Conservation (phyloP, 1,140 invertebrate species). For the Caerostris extrusa region DNA sequence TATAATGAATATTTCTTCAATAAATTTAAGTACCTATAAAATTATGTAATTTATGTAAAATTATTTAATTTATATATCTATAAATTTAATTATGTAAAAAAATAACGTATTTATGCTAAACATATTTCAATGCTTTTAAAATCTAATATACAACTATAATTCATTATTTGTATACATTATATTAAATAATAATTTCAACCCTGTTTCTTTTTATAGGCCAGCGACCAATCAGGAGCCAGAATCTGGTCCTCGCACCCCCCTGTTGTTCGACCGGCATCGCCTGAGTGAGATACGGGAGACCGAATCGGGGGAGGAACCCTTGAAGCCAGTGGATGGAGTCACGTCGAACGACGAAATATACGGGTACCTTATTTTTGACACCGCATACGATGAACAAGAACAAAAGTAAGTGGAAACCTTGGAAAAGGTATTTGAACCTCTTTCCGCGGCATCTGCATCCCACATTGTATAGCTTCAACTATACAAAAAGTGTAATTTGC, state of each 20-base stretch:
- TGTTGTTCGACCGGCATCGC: conserved; percentile 48
- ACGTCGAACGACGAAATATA: background rate
- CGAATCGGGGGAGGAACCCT: conserved; percentile 1
- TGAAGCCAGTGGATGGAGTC: background rate
- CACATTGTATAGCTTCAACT: background rate
- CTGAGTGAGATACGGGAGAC: conserved; percentile 64
- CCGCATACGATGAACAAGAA: conserved; percentile 53
- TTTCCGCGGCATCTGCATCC: background rate
- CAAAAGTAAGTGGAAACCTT: conserved; percentile 42
- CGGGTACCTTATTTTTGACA: conserved; percentile 63
- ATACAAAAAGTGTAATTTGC: background rate
- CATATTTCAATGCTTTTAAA: no score
- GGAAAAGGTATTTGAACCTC: background rate
- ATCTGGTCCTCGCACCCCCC: background rate
- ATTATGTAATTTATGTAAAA: no score
- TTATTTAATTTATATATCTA: no score
- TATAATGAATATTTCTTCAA: no score
- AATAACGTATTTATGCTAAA: no score
- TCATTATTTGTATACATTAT: background rate
- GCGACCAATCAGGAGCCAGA: background rate
- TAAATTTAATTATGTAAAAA: no score
- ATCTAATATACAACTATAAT: no score
- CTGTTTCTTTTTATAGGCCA: background rate
- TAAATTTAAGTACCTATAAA: no score
- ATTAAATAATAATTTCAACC: background rate